Evolutionary conservation across 2,113 vertebrate species (phyloP).

Genomic region (Speoplatyrhinus poulsoni): DNA sequence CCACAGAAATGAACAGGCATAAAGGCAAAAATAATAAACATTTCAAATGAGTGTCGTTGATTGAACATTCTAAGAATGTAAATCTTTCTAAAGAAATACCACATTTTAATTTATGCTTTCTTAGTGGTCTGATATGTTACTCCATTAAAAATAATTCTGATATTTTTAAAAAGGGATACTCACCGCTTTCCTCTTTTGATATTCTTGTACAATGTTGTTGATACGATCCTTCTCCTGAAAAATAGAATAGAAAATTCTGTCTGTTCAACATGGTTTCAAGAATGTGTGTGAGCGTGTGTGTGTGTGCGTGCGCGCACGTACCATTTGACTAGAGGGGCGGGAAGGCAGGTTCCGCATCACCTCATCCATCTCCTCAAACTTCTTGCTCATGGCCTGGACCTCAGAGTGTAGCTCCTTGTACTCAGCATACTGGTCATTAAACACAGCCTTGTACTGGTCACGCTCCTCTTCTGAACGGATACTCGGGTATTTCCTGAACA

Average conservation of each 20-base stretch:
- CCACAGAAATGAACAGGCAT: too few species aligned
- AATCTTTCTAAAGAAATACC: too few species aligned
- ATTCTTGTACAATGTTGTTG: slow-evolving; percentile 83
- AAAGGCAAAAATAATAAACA: too few species aligned
- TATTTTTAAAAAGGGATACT: slow-evolving; percentile 65
- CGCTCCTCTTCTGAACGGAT: slow-evolving; percentile 86
- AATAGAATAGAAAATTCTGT: slow-evolving; percentile 2
- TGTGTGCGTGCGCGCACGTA: slow-evolving; percentile 43
- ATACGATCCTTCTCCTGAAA: slow-evolving; percentile 90
- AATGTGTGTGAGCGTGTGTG: not conserved
- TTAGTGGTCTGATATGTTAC: too few species aligned
- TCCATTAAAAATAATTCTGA: not conserved
- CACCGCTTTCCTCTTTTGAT: slow-evolving; percentile 89
- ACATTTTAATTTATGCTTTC: too few species aligned
- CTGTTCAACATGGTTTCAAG: not conserved
- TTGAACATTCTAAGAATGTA: too few species aligned
- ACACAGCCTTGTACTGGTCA: slow-evolving; percentile 92
- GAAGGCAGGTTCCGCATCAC: slow-evolving; percentile 82
- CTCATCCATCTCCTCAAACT: slow-evolving; percentile 85
- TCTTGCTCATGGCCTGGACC: slow-evolving; percentile 83
- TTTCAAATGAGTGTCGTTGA: too few species aligned
- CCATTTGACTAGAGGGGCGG: slow-evolving; percentile 80
- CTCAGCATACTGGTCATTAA: slow-evolving; percentile 94
- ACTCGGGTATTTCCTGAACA: slow-evolving; percentile 86
- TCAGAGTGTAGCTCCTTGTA: slow-evolving; percentile 92